Evolutionary conservation across 2,797 vertebrate genomes (phyloP).

Genomic region (Neomorphus geoffroyi): DNA sequence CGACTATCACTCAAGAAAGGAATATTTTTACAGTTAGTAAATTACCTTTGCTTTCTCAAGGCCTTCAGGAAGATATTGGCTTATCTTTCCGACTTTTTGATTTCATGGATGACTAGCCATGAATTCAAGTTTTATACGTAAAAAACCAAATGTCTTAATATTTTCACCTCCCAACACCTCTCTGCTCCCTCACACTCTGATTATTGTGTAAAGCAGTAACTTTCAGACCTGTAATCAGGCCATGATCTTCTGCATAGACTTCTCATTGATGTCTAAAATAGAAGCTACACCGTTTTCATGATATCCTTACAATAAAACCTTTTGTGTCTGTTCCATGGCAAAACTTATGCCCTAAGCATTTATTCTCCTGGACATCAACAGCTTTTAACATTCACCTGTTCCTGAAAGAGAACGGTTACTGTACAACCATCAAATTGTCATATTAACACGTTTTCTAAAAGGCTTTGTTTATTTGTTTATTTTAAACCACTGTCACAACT

Average conservation of each 20-base stretch:
- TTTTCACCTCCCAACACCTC: not conserved
- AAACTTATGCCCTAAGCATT: not conserved
- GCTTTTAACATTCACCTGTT: not conserved
- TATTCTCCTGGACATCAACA: not conserved
- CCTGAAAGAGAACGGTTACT: not conserved
- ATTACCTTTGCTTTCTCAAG: not conserved
- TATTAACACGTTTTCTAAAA: not conserved
- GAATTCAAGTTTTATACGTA: not conserved
- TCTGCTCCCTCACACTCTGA: not conserved
- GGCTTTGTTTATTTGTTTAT: not conserved
- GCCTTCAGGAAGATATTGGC: not conserved
- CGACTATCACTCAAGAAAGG: not conserved
- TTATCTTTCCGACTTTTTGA: constrained; percentile 19
- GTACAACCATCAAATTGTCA: not conserved
- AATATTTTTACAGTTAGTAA: not conserved
- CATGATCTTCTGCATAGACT: not conserved
- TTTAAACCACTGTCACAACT: not conserved
- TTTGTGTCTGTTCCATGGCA: not conserved
- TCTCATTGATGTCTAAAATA: not conserved
- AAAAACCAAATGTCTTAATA: not conserved
- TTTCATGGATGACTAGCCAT: constrained; percentile 13
- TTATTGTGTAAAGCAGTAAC: not conserved
- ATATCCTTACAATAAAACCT: not conserved
- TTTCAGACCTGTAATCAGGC: not conserved
- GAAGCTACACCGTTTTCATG: not conserved